phyloP scores from a whole-genome alignment of 1,140 invertebrate species.

The Matsumurasca onukii region DNA sequence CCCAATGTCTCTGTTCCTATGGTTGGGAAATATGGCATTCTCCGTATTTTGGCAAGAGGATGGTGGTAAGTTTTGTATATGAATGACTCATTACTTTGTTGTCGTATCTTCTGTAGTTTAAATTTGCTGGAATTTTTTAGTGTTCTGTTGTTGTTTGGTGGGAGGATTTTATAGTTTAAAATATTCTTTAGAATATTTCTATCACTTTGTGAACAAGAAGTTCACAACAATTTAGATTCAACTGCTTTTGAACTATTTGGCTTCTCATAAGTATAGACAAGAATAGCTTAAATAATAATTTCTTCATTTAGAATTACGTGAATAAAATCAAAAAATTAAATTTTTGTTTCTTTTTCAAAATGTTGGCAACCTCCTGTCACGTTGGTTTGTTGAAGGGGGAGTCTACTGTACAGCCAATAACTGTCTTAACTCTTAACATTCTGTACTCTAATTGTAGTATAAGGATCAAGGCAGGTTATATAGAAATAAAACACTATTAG shows the following conservation, averaged over 20 bases:
- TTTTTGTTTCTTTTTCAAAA: not conserved
- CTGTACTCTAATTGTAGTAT: too few relatives aligned
- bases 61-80: slow-evolving; percentile 58
- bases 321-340: not conserved
- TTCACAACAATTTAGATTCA: too few relatives aligned
- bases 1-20: slow-evolving; percentile 70
- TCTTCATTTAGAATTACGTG: not conserved
- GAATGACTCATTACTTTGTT: not conserved
- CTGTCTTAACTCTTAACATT: too few relatives aligned
- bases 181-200: not conserved
- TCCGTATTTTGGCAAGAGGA: slow-evolving; percentile 55
- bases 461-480: too few relatives aligned
- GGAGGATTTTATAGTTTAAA: not conserved
- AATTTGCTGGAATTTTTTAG: not conserved
- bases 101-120: not conserved
- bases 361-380: not conserved
- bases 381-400: too few relatives aligned
- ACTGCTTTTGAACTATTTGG: not conserved
- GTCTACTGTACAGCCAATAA: too few relatives aligned
- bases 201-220: not conserved
- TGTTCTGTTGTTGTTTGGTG: not conserved
- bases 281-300: not conserved
- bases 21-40: slow-evolving; percentile 67
- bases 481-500: too few relatives aligned
- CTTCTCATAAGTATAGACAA: not conserved